These are phyloP conservation scores for Heliangelus exortis DNA, from an alignment of 2,797 vertebrate species.

Conservation along the genomic window DNA sequence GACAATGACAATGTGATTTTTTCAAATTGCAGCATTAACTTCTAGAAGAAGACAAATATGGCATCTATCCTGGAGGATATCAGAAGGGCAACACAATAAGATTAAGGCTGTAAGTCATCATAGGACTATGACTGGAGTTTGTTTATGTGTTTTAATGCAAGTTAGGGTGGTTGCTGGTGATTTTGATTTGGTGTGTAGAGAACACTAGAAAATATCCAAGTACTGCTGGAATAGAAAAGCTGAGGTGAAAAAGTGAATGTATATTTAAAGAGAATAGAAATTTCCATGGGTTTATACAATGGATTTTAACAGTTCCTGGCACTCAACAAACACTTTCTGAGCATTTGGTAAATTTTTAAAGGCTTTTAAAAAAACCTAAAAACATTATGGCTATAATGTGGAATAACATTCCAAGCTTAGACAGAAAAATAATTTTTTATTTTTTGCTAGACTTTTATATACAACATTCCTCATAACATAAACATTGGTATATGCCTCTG, in stretches of 20 bases:
- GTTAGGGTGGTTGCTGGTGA: not conserved
- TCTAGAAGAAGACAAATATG: not conserved
- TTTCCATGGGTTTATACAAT: not conserved
- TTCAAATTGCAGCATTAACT: not conserved
- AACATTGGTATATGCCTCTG: not conserved
- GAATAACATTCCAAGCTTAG: not conserved
- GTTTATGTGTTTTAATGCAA: not conserved
- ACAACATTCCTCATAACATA: not conserved
- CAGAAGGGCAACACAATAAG: not conserved
- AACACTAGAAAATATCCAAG: not conserved
- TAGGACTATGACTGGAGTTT: not conserved
- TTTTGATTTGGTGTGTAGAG: not conserved
- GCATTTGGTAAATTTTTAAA: not conserved
- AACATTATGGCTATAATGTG: not conserved
- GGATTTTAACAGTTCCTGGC: slow-evolving; percentile 5
- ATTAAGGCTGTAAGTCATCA: not conserved
- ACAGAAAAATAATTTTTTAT: not conserved
- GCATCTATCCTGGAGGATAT: not conserved
- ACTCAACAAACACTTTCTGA: not conserved
- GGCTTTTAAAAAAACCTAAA: not conserved
- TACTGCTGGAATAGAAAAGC: not conserved
- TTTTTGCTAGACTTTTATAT: not conserved
- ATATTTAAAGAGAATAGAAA: slow-evolving; percentile 9
- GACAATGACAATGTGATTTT: not conserved
- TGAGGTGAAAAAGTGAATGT: slow-evolving; percentile 22